Percentiles rank a stretch among this genome's conserved stretches.
Conservation (phyloP, 2,888 invertebrate species). For the Pandemis cinnamomeana region DNA sequence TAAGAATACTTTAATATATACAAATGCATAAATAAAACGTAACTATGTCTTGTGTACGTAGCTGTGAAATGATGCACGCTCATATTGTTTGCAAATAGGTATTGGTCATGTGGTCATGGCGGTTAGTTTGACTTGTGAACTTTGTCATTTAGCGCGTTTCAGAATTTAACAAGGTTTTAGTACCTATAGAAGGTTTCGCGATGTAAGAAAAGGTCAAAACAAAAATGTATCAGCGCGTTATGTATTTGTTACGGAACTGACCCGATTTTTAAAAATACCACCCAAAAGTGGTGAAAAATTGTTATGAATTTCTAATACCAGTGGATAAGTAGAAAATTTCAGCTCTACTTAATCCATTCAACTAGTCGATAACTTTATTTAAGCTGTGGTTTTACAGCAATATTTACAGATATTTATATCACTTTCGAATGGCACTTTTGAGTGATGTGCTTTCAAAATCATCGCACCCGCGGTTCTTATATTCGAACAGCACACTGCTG, state of each 20-base stretch:
- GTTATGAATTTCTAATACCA: neutral
- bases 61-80: constrained; percentile 33
- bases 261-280: neutral
- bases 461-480: too few species aligned
- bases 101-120: constrained; percentile 19
- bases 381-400: too few species aligned
- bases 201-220: neutral
- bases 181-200: neutral
- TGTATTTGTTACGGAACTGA: too few species aligned
- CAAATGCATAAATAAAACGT: constrained; percentile 33
- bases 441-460: too few species aligned
- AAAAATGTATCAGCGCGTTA: too few species aligned
- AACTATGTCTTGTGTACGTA: neutral
- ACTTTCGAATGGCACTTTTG: too few species aligned
- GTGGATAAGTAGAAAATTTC: too few species aligned
- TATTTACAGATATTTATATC: too few species aligned
- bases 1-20: constrained; percentile 39
- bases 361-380: too few species aligned
- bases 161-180: neutral
- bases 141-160: constrained; percentile 10
- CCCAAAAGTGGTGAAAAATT: neutral
- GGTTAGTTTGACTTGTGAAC: constrained; percentile 15
- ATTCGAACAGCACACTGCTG: too few species aligned
- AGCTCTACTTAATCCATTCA: too few species aligned
- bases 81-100: constrained; percentile 37